A percentile compares a stretch with the other conserved stretches of the same genome.
Evolutionary conservation across 2,797 vertebrate genomes (phyloP).

Genomic region (Tapera naevia): DNA sequence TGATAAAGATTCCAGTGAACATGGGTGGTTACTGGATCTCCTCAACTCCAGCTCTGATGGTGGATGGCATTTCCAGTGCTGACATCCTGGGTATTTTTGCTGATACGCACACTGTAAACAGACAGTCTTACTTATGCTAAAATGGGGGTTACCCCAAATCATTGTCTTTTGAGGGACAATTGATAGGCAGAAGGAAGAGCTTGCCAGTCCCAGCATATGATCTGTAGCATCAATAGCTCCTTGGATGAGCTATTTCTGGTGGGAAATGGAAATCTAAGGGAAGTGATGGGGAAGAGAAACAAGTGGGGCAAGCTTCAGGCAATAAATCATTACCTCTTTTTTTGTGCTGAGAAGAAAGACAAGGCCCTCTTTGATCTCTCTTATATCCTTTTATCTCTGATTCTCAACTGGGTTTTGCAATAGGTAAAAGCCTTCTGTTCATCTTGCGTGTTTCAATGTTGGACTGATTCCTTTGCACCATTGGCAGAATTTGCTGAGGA

Average conservation of each 20-base stretch:
- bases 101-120: not conserved
- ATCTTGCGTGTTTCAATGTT: not conserved
- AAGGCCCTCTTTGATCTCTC: not conserved
- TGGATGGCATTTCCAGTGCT: not conserved
- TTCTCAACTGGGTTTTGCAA: constrained; percentile 6
- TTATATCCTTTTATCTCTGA: not conserved
- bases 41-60: not conserved
- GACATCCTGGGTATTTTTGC: not conserved
- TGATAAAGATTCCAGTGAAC: not conserved
- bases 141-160: not conserved
- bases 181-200: not conserved
- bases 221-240: not conserved
- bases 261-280: not conserved
- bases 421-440: constrained; percentile 49
- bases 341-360: not conserved
- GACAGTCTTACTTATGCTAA: not conserved
- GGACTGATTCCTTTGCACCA: not conserved
- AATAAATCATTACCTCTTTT: not conserved
- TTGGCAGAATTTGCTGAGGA: constrained; percentile 29
- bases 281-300: not conserved
- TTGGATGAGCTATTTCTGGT: not conserved
- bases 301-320: not conserved
- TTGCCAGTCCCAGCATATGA: not conserved
- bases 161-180: not conserved
- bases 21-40: not conserved